Evolutionary conservation across 2,888 invertebrate species (phyloP).

Genomic region (Ligdia adustata): DNA sequence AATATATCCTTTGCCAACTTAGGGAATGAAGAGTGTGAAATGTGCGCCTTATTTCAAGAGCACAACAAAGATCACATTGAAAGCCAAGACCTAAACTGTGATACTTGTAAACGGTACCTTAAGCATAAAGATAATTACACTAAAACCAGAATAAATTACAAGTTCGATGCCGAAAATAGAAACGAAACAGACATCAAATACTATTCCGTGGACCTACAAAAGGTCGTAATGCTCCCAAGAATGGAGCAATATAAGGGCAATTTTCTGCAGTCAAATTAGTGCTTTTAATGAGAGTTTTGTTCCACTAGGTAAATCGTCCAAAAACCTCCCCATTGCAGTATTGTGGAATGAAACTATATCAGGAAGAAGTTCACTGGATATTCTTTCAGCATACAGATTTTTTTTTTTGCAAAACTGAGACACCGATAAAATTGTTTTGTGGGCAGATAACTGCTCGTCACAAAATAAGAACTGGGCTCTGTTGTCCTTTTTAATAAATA

Average conservation of each 20-base stretch:
- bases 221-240: constrained; percentile 31
- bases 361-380: not conserved
- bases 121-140: constrained; percentile 5
- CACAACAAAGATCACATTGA: not conserved
- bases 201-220: constrained; percentile 20
- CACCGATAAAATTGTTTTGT: not conserved
- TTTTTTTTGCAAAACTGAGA: not conserved
- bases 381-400: not conserved
- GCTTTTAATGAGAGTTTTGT: constrained; percentile 27
- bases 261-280: constrained; percentile 23
- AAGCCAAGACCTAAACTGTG: constrained; percentile 3
- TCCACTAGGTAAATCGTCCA: constrained; percentile 10
- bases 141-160: constrained; percentile 5
- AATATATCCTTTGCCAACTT: constrained; percentile 27
- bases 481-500: not conserved
- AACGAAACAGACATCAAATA: not conserved
- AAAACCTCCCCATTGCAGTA: not conserved
- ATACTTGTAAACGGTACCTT: not conserved
- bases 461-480: constrained; percentile 22
- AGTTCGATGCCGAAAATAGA: constrained; percentile 1
- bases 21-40: constrained; percentile 28
- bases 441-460: no score
- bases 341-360: not conserved
- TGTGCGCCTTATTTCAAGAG: constrained; percentile 16
- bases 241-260: constrained; percentile 28